Base-by-base conservation (phyloP, 2,888 invertebrate species). In the Drosophila histrio region DNA sequence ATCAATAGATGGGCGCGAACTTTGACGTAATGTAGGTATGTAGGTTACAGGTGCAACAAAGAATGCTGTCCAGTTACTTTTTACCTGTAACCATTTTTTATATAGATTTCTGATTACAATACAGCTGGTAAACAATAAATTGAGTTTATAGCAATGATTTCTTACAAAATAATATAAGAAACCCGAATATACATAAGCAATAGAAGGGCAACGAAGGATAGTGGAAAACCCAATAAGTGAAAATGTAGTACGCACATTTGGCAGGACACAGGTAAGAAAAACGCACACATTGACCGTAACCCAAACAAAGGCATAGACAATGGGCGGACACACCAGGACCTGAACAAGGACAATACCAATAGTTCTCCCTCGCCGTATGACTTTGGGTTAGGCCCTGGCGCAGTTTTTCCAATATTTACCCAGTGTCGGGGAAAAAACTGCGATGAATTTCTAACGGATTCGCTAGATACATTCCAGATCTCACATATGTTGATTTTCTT, bases 71-170 rank as follows among this genome's bases (percentile, higher is more conserved):
- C 32, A 53, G 46, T 69, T 75, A 75, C 71, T 53, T 73, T 19
- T 47, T 64, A 53, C 70, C 71, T 68, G 62, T 67, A 50, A 7
- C 32, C 72, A 54, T 49, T 56, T 49, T 56, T 38, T 64, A 38
- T 66, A 69, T 54, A 47, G 44, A 32, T 24, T 30, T 50, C 8
- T 64, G 69, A 72, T 65, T 73, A 65, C 80, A 46, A 50, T 73
- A 73, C 86, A 86, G 78, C 83, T 78, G 83, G 65, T 38, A 66
- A 67, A 86, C 63, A 86, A 83, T 83, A 83, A 86, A 78, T 82
- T 41, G 63, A 73, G 54, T 82, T 85, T 79, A 82, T 76, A 43
- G 76, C 83, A 61, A 70, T 71, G 81, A 65, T 63, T 79, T 77
- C 61, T 62, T 44, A 62, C 56, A 70, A 77, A 59, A 64, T 44